Conservation (phyloP, 2,888 invertebrate genomes). For the Epinotia ramella region DNA sequence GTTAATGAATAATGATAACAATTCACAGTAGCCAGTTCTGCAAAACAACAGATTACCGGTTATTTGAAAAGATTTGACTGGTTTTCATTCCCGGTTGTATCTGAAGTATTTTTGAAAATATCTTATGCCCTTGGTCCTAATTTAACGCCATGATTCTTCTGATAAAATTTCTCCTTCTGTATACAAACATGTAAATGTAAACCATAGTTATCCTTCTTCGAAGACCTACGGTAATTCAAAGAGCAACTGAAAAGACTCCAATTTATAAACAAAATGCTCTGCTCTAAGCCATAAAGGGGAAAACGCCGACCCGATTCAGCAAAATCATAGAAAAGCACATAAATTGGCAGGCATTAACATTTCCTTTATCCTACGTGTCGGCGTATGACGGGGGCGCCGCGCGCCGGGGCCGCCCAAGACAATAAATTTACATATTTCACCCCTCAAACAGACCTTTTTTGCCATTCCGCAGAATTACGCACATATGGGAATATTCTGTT, state of each 20-base stretch:
- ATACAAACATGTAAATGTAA: too few species aligned
- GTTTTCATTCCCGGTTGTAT: too few species aligned
- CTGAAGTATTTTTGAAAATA: too few species aligned
- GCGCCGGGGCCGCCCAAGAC: conserved; percentile 81
- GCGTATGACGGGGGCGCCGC: conserved; percentile 82
- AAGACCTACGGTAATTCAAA: conserved; percentile 39
- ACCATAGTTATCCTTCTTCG: conserved; percentile 12
- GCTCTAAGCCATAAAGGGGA: conserved; percentile 73
- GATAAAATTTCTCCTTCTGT: too few species aligned
- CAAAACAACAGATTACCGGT: too few species aligned
- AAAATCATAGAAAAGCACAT: conserved; percentile 85
- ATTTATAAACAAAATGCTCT: conserved; percentile 70
- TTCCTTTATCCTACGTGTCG: conserved; percentile 85
- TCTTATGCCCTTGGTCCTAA: too few species aligned
- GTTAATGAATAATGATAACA: too few species aligned
- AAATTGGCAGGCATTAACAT: conserved; percentile 85
- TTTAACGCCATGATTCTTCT: too few species aligned
- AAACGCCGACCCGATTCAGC: conserved; percentile 80
- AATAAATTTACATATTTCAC: conserved; percentile 86
- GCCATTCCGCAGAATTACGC: conserved; percentile 85
- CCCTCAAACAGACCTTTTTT: conserved; percentile 86
- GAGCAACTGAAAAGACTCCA: conserved; percentile 61
- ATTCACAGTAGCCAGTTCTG: too few species aligned
- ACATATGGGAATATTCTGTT: conserved; percentile 85
- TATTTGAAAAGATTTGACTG: too few species aligned